Base-by-base conservation (phyloP, 2,888 invertebrate species). In the Acrocera orbiculus region DNA sequence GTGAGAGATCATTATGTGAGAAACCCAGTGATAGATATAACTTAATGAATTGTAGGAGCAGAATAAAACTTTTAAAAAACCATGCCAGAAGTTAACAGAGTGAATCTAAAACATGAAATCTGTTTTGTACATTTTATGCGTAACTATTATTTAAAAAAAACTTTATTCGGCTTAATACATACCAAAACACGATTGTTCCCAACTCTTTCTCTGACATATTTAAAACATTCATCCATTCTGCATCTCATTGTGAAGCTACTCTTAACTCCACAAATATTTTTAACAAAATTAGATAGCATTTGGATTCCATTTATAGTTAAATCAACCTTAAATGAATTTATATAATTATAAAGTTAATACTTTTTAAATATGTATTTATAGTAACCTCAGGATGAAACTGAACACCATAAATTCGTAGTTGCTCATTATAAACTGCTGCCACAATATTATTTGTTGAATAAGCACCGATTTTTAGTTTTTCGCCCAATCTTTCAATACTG, bases 301-400 rank as follows among this genome's bases (percentile, higher is more conserved):
- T 73, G 69, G 59, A 77, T 77, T 40, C 95, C 95, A 54, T 89
- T 80, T 10, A 74, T 70, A 1, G 95, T 92, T 49, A 98, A 73
- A 58, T 96, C 95, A 44, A 98, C 86, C 69, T 80, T 10, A 27
- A 30, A 26, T 23, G 5, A 28, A 20, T 24, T 10, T 11, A 20
- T 4, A 19, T 27, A 11, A 25, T 25, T 14, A 15, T 23, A 11
- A 23, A 27, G 17, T 26, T 9, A 10, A 27, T 8, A 19, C 19
- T n/a, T 24, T 16, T 4, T 19, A 17, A n/a, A 2, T 17, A n/a
- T 15, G 4, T 15, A 28, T 3, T 11, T 4, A 11, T 5, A 8
- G 41, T 48, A 43, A 78, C 89, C 68, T 98, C 96, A 0, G 96
- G 98, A 61, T 98, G 98, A 63, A 98, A 98, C 65, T 98, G 98